These are phyloP conservation scores for Iguana delicatissima DNA, from an alignment of 2,797 vertebrate species.

Conservation along the genomic window DNA sequence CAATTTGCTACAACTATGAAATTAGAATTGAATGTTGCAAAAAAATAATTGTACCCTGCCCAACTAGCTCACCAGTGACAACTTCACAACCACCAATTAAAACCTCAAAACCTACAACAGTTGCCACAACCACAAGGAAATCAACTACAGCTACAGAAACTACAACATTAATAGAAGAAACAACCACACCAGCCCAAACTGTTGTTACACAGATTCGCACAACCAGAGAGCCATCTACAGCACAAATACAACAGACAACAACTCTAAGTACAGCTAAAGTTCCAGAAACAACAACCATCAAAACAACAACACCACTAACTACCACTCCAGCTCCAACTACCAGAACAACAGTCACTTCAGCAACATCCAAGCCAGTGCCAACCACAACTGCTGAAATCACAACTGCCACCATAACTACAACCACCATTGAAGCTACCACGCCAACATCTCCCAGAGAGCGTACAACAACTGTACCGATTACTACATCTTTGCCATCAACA, in stretches of 20 bases:
- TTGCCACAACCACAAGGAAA: neutral
- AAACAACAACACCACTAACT: rapidly evolving
- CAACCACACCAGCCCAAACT: neutral
- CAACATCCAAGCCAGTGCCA: neutral
- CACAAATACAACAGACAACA: neutral
- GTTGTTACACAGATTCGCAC: neutral
- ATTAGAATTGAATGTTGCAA: slow-evolving; percentile 76
- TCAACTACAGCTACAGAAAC: neutral
- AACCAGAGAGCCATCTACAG: slow-evolving; percentile 11
- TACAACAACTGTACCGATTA: too few relatives aligned
- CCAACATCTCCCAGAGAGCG: rapidly evolving
- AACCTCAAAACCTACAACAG: neutral
- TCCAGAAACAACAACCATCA: neutral
- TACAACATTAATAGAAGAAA: neutral
- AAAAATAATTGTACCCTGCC: rapidly evolving
- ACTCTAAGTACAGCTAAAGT: neutral
- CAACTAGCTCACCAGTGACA: neutral
- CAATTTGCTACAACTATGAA: slow-evolving; percentile 80
- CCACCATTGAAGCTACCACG: rapidly evolving
- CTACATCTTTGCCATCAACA: neutral
- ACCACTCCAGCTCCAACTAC: rapidly evolving
- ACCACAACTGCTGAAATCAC: rapidly evolving
- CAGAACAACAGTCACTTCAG: neutral
- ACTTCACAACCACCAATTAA: neutral
- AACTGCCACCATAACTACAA: rapidly evolving